phyloP scores from a whole-genome alignment of 2,888 invertebrate genomes.

The Deilephila elpenor region DNA sequence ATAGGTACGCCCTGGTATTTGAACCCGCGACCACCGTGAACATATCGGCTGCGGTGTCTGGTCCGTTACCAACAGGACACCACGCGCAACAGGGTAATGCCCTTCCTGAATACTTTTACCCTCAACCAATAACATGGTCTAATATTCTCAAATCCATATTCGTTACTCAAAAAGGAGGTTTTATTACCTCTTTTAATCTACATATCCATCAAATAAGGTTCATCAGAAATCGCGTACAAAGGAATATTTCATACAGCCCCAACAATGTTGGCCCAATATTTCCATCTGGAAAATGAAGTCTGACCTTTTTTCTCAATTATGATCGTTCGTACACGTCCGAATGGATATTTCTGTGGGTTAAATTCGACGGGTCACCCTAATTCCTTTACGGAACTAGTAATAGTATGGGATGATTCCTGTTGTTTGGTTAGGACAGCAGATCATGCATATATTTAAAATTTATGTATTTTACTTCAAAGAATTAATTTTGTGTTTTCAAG shows the following conservation, averaged over 20 bases:
- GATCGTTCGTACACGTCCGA: not conserved
- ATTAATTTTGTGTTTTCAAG: no score
- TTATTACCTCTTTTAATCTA: not conserved
- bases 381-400: not conserved
- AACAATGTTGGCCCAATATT: conserved; percentile 18
- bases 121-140: not conserved
- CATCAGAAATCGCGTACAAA: conserved; percentile 1
- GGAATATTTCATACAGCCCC: not conserved
- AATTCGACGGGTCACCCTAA: not conserved
- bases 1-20: no score
- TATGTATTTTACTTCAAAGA: no score
- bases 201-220: not conserved
- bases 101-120: no score
- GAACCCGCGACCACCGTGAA: no score
- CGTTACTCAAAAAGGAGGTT: not conserved
- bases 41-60: no score
- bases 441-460: no score
- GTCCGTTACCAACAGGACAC: no score
- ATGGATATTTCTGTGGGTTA: conserved; percentile 10
- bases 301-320: conserved; percentile 23
- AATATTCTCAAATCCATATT: not conserved
- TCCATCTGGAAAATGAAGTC: conserved; percentile 28
- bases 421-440: no score
- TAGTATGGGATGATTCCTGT: no score
- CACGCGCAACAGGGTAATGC: no score